Percentiles rank a stretch among this genome's conserved stretches.
Conservation (phyloP, 2,113 vertebrate species). For the Platichthys flesus region DNA sequence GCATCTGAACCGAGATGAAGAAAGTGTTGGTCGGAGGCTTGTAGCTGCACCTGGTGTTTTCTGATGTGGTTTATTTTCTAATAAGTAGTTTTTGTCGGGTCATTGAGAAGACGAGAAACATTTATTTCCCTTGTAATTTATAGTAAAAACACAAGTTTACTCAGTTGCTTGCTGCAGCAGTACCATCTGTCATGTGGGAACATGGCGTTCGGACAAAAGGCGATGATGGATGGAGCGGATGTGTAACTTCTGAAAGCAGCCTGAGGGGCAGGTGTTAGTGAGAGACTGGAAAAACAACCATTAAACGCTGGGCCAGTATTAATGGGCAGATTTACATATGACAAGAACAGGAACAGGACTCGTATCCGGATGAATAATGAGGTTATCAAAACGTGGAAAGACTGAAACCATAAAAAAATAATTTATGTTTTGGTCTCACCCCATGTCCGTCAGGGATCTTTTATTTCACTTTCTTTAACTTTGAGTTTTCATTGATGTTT, state of each 20-base stretch:
- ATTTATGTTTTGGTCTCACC: background rate
- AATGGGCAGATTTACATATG: constrained; percentile 32
- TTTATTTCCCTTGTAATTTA: background rate
- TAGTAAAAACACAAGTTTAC: background rate
- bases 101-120: background rate
- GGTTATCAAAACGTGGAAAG: constrained; percentile 21
- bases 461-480: too few species aligned
- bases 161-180: background rate
- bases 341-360: constrained; percentile 8
- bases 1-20: constrained; percentile 27
- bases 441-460: too few species aligned
- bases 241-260: constrained; percentile 21
- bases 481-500: too few species aligned
- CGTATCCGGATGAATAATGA: constrained; percentile 26
- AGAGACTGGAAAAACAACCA: constrained; percentile 17
- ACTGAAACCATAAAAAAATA: constrained; percentile 12
- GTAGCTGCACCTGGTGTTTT: background rate
- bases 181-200: background rate
- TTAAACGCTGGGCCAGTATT: background rate
- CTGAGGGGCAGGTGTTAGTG: constrained; percentile 38
- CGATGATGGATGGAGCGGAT: constrained; percentile 37
- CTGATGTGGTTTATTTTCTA: background rate
- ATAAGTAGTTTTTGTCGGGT: background rate
- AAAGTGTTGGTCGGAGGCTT: constrained; percentile 22
- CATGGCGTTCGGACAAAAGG: constrained; percentile 2